phyloP scores from a whole-genome alignment of 2,797 vertebrate species.

The Sitta carolinensis region DNA sequence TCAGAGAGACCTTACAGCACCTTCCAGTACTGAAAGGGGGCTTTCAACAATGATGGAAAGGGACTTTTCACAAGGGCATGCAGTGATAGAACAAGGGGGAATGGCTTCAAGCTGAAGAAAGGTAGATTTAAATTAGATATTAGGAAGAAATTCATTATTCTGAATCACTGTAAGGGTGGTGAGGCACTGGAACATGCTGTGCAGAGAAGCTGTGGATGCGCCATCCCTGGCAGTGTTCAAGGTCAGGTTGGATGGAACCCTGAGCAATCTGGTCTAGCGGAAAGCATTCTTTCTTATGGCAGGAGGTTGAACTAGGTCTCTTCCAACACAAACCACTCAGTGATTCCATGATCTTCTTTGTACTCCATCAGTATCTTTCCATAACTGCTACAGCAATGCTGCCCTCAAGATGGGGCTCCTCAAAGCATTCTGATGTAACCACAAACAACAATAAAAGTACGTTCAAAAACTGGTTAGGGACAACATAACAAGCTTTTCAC shows the following conservation, averaged over 20 bases:
- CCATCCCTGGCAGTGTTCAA: background rate
- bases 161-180: no score
- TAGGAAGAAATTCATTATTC: background rate
- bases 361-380: background rate
- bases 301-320: background rate
- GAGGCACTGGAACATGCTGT: background rate
- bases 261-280: background rate
- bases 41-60: background rate
- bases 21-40: fast-evolving
- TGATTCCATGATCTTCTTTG: background rate
- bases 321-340: background rate
- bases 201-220: background rate
- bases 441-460: background rate
- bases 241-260: background rate
- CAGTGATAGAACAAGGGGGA: background rate
- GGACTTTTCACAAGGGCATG: background rate
- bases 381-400: background rate
- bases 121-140: background rate
- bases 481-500: background rate
- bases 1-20: background rate
- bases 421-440: background rate
- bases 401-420: background rate
- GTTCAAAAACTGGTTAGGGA: background rate
- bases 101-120: background rate
- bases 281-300: background rate